Base-by-base conservation (phyloP, 2,113 vertebrate genomes). In the Syngnathus scovelli region DNA sequence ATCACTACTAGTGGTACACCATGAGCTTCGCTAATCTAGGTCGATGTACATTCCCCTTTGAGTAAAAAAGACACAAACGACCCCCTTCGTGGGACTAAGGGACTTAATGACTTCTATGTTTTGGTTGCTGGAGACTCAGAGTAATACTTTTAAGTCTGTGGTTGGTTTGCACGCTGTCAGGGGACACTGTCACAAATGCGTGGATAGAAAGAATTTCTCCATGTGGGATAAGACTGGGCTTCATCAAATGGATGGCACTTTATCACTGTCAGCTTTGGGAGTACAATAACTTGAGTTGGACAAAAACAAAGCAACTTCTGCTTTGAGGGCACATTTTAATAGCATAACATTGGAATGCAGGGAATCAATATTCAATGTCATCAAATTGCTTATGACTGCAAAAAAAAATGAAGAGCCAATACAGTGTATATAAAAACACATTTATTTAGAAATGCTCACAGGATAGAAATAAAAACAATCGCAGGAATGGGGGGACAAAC, bases 361-460 rank as follows among this genome's bases (percentile, higher is more conserved):
- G 16, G 13, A 15, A 46, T 51, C 49, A 2, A 56, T 56, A 23
- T 54, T 54, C 52, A 23, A 11, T 3, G 11, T 23, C 49, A 21
- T 52, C 19, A 21, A 51, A 52, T n/a, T 46, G 4, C 5, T 49
- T 3, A 52, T n/a, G 19, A 21, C 3, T 52, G 7, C 8, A 8
- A 13, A n/a, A 52, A 61, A 16, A 66, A 13, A 66, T 63, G 10
- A 64, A 61, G 16, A 23, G 33, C 27, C 41, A 70, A 12, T 4
- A 48, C 15, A 15, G 56, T 55, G 75, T 85, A 88, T 72, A 89
- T 78, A 73, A 70, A 77, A 80, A 78, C 27, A 65, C 71, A 81
- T 92, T 91, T 91, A 90, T 91, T 91, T 75, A 51, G 81, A 81
- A 85, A 85, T 60, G 41, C 46, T 46, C 41, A 44, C 71, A 58